Conservation (phyloP, 92 coral and sea anemone genomes). For the Isaurus tuberculatus region DNA sequence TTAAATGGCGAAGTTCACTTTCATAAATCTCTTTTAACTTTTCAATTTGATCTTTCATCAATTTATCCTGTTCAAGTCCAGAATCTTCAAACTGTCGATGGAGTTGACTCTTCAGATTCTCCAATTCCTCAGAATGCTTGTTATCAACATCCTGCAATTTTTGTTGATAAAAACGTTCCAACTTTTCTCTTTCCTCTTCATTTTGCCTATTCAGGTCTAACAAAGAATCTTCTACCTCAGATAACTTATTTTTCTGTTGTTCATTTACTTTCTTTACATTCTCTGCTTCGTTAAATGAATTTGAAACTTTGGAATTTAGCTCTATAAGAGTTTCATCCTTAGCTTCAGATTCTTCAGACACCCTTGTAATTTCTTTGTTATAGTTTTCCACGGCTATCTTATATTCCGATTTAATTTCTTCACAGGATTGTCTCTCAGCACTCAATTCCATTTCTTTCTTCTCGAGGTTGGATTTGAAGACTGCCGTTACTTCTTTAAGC, state of each 20-base stretch:
- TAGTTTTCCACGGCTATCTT: slow-evolving; percentile 65
- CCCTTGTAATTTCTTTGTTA: slow-evolving; percentile 64
- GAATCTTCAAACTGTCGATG: slow-evolving; percentile 70
- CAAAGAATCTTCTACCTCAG: slow-evolving; percentile 65
- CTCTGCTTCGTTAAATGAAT: slow-evolving; percentile 55
- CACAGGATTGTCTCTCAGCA: slow-evolving; percentile 53
- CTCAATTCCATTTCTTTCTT: slow-evolving; percentile 74
- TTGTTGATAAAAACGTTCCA: slow-evolving; percentile 70
- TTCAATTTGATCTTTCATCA: slow-evolving; percentile 73
- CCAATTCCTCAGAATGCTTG: slow-evolving; percentile 72
- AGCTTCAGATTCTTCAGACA: slow-evolving; percentile 54
- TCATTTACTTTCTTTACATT: slow-evolving; percentile 55
- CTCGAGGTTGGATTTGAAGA: slow-evolving; percentile 65
- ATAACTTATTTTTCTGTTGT: slow-evolving; percentile 61
- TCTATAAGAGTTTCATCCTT: slow-evolving; percentile 47
- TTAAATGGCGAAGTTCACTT: slow-evolving; percentile 73
- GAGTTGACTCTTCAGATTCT: slow-evolving; percentile 63
- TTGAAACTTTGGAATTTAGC: slow-evolving; percentile 56
- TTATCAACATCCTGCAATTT: slow-evolving; percentile 64
- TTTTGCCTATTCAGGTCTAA: slow-evolving; percentile 59
- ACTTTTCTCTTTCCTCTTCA: slow-evolving; percentile 70
- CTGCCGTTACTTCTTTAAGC: slow-evolving; percentile 71
- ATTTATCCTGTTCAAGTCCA: slow-evolving; percentile 66
- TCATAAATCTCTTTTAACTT: slow-evolving; percentile 78
- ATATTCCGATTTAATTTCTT: slow-evolving; percentile 55